phyloP scores from a whole-genome alignment of 2,888 invertebrate species.

The Drosophila dives region DNA sequence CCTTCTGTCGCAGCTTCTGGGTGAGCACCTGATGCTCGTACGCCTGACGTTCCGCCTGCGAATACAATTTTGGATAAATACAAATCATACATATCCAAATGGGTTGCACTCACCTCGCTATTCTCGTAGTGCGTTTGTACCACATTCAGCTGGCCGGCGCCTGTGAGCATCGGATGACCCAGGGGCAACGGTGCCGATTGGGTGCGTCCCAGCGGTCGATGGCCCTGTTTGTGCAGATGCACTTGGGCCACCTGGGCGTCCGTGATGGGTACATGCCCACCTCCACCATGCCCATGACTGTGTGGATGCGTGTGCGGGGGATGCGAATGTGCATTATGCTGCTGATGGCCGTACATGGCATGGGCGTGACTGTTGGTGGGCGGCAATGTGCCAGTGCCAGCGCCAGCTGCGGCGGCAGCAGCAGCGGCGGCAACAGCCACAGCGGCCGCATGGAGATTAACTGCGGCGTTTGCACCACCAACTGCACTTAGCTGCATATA shows the following conservation, averaged over 20 bases:
- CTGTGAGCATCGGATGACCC: slow-evolving; percentile 93
- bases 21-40: slow-evolving; percentile 89
- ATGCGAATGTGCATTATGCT: slow-evolving; percentile 25
- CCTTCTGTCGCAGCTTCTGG: slow-evolving; percentile 95
- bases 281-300: slow-evolving; percentile 16
- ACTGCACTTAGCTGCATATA: slow-evolving; percentile 60
- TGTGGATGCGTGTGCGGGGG: slow-evolving; percentile 22
- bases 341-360: slow-evolving; percentile 42
- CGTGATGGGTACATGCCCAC: slow-evolving; percentile 86
- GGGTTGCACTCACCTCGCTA: slow-evolving; percentile 81
- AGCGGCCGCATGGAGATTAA: slow-evolving; percentile 44
- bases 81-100: neutral
- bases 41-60: slow-evolving; percentile 86
- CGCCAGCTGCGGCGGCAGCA: slow-evolving; percentile 64
- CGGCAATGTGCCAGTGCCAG: slow-evolving; percentile 82
- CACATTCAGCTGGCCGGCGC: slow-evolving; percentile 83
- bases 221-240: slow-evolving; percentile 89
- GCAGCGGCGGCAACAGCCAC: slow-evolving; percentile 61
- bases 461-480: slow-evolving; percentile 45
- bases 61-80: neutral
- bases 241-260: slow-evolving; percentile 89
- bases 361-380: slow-evolving; percentile 72
- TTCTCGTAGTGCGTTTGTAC: slow-evolving; percentile 85
- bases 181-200: slow-evolving; percentile 96
- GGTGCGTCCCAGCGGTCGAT: slow-evolving; percentile 94